Percentiles rank a stretch among this genome's conserved stretches.
phyloP scores from a whole-genome alignment of 2,113 vertebrate genomes.

The Anseranas semipalmata region DNA sequence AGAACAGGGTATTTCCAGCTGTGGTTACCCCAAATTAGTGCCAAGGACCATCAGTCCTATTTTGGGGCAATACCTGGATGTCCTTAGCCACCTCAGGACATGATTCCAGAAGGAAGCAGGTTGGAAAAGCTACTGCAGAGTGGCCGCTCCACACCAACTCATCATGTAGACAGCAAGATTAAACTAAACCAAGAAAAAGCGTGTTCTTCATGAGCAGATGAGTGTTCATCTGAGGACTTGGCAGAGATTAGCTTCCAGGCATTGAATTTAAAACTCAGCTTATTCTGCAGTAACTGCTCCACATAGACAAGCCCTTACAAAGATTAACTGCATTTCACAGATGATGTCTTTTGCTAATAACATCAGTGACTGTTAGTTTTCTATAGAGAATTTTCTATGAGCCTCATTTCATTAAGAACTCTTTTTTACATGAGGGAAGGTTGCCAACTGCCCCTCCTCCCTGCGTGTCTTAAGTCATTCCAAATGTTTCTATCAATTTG shows the following conservation, averaged over 20 bases:
- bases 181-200: not conserved
- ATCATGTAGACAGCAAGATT: not conserved
- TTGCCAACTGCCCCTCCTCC: not conserved
- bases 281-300: conserved; percentile 17
- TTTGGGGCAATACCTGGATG: not conserved
- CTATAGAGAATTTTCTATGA: conserved; percentile 22
- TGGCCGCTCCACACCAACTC: not conserved
- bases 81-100: not conserved
- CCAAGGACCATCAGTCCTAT: not conserved
- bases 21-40: not conserved
- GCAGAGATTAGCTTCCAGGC: not conserved
- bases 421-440: not conserved
- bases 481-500: conserved; percentile 29
- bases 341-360: conserved; percentile 43
- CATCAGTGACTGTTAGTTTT: conserved; percentile 22
- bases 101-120: not conserved
- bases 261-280: not conserved
- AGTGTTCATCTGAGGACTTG: not conserved
- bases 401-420: conserved; percentile 31
- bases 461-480: not conserved
- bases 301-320: not conserved
- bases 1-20: not conserved
- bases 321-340: conserved; percentile 31
- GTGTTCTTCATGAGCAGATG: not conserved
- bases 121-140: not conserved